A percentile compares a stretch with the other conserved stretches of the same genome.
These are phyloP conservation scores for Tipula unca DNA, from an alignment of 2,888 invertebrate species.

Conservation along the genomic window DNA sequence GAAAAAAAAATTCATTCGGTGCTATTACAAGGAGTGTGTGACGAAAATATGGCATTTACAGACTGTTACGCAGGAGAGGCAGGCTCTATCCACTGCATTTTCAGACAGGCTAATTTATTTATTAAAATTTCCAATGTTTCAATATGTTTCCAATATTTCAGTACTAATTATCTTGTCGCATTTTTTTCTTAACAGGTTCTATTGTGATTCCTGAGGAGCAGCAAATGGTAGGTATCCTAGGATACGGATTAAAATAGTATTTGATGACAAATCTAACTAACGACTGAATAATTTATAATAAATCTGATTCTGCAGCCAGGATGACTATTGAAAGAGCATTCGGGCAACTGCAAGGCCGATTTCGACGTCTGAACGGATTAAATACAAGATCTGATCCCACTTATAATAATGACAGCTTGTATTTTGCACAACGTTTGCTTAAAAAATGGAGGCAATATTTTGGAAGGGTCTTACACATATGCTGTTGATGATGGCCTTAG, in stretches of 20 bases:
- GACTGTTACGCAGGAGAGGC: background rate
- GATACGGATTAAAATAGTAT: background rate
- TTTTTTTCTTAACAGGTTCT: background rate
- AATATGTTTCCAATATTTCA: background rate
- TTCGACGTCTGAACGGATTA: background rate
- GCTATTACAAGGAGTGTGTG: background rate
- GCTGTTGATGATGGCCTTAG: no score
- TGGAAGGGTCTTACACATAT: no score
- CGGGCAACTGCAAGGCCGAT: background rate
- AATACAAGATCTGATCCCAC: no score
- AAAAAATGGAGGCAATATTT: no score
- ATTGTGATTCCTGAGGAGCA: background rate
- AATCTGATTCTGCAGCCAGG: background rate
- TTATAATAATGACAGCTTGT: no score
- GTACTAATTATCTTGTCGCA: background rate
- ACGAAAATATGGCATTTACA: background rate
- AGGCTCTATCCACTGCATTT: background rate
- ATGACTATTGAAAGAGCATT: background rate
- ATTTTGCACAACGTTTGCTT: no score
- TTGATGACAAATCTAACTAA: background rate
- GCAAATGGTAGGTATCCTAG: background rate
- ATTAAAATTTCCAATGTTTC: background rate
- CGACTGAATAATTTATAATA: background rate
- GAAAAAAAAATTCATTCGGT: background rate
- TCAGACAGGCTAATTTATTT: background rate